phyloP scores from a whole-genome alignment of 2,797 vertebrate species.

The Smutsia temminckii region DNA sequence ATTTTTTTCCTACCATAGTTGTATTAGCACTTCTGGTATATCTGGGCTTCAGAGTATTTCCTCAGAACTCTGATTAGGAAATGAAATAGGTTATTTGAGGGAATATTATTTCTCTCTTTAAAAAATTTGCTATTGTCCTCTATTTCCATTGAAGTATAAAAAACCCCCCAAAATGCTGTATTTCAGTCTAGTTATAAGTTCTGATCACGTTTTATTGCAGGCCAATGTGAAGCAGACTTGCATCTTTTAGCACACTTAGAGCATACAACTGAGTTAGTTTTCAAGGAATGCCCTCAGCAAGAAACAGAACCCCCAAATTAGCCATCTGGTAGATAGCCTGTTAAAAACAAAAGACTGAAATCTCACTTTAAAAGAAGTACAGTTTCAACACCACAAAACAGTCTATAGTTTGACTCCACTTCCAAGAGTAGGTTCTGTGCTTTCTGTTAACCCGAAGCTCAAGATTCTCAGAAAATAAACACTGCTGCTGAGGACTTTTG shows the following conservation, averaged over 20 bases:
- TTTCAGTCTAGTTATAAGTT: not conserved
- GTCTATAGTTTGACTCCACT: not conserved
- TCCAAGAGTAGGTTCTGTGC: not conserved
- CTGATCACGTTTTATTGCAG: not conserved
- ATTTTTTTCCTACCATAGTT: not conserved
- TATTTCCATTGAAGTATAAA: constrained; percentile 43
- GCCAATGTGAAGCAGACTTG: not conserved
- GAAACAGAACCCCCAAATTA: constrained; percentile 56
- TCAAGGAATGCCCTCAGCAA: constrained; percentile 62
- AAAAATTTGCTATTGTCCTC: not conserved
- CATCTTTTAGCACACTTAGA: constrained; percentile 24
- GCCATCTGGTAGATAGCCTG: not conserved
- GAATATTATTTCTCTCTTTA: not conserved
- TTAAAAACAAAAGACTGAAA: constrained; percentile 12
- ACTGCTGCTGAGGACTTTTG: not conserved
- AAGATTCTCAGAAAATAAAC: not conserved
- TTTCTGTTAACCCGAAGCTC: not conserved
- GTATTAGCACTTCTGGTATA: not conserved
- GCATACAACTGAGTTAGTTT: constrained; percentile 60
- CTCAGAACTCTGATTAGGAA: not conserved
- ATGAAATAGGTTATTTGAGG: not conserved
- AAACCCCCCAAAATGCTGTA: not conserved
- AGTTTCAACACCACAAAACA: not conserved
- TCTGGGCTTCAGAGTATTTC: not conserved
- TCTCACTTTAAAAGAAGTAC: not conserved